These are phyloP conservation scores for Macquaria australasica DNA, from an alignment of 2,113 vertebrate genomes.

Conservation along the genomic window DNA sequence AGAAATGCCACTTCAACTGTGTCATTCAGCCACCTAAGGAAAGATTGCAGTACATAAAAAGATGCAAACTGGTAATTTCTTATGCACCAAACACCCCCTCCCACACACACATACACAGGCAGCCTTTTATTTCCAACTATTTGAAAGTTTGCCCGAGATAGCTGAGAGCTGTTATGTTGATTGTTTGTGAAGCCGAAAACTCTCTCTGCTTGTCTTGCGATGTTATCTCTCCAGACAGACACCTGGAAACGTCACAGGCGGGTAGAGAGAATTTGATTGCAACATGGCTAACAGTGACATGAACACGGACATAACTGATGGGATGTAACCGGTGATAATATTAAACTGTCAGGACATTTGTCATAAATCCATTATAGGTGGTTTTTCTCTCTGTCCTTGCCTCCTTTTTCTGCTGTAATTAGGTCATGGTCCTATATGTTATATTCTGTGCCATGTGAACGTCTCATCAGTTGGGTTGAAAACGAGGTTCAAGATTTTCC, in stretches of 20 bases:
- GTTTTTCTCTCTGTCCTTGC: neutral
- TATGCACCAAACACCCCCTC: neutral
- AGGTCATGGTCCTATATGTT: neutral
- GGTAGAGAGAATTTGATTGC: neutral
- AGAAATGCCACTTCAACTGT: slow-evolving; percentile 7
- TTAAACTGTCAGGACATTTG: neutral
- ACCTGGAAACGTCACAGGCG: slow-evolving; percentile 1
- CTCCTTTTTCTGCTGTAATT: neutral
- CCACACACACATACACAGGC: neutral
- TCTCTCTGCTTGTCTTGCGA: neutral
- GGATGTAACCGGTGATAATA: neutral
- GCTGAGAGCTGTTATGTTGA: neutral
- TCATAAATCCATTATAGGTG: slow-evolving; percentile 3
- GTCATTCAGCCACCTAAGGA: neutral
- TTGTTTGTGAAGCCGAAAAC: neutral
- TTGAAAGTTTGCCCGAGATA: neutral
- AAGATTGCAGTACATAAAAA: neutral
- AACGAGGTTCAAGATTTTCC: no score
- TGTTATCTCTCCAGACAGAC: slow-evolving; percentile 1
- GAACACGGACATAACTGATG: neutral
- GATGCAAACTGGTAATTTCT: neutral
- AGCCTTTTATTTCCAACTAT: slow-evolving; percentile 18
- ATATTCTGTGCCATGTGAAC: neutral
- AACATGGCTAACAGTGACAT: neutral
- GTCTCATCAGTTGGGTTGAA: neutral